A percentile compares a stretch with the other conserved stretches of the same genome.
Evolutionary conservation across 2,888 invertebrate species (phyloP).

Genomic region (Schrankia costaestrigalis): DNA sequence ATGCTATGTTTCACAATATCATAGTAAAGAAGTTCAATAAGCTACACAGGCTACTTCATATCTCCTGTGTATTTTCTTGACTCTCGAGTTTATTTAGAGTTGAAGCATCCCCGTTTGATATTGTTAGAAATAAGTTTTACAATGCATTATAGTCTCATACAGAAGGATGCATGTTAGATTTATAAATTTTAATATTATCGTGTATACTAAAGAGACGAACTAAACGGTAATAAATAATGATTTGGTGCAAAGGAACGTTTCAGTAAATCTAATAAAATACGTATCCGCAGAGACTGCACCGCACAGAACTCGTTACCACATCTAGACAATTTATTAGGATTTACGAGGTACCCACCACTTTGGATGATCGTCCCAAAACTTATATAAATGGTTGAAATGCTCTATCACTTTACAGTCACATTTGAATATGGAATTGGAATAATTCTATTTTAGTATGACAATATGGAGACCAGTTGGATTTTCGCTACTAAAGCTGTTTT

Average conservation of each 20-base stretch:
- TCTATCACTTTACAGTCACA: constrained; percentile 23
- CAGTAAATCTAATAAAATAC: constrained; percentile 54
- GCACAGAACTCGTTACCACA: constrained; percentile 53
- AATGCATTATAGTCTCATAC: no score
- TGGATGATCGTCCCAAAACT: constrained; percentile 41
- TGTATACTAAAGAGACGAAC: constrained; percentile 12
- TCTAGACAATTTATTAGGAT: constrained; percentile 59
- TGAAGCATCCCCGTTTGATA: no score
- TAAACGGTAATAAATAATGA: constrained; percentile 48
- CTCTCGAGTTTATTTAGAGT: no score
- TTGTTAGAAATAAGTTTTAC: no score
- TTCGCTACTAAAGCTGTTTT: no score
- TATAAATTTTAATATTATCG: constrained; percentile 15
- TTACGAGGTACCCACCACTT: constrained; percentile 42
- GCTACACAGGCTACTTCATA: no score
- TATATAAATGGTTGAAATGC: constrained; percentile 29
- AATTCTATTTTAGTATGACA: no score
- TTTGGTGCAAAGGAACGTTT: constrained; percentile 47
- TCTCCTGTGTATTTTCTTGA: no score
- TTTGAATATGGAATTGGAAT: constrained; percentile 24
- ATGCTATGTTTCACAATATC: no score
- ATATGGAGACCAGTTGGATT: no score
- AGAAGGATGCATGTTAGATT: no score
- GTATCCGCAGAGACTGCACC: constrained; percentile 51
- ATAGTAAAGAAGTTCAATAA: no score